Base-by-base conservation (phyloP, 2,888 invertebrate species). In the Cotesia congregata region DNA sequence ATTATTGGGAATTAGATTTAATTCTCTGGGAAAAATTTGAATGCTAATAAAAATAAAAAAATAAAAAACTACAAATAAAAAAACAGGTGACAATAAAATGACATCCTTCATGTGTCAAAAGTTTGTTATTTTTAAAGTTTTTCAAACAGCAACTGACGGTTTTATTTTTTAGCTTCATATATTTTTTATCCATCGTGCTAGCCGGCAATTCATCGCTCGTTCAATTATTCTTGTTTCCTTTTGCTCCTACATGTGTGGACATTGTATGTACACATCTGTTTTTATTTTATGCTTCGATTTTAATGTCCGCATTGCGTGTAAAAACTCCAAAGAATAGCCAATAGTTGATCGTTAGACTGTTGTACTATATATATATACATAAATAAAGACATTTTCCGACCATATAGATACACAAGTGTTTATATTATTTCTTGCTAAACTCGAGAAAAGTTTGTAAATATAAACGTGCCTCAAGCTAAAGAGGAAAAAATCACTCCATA, bases 381-480 rank as follows among this genome's bases (percentile, higher is more conserved):
- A 82, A 83, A 86, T 84, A 83, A 81, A 85, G 83, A 83, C 81
- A 82, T 83, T 82, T 82, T 77, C 79, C 81, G 80, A 38, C 65
- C 30, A 30, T 30, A 65, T 38, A 65, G 9, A 12, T 65, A 12
- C 50, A 12, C 50, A 50, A 30, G 30, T 30, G 30, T 30, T 80
- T 75, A 61, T 71, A 50, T 71, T 72, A 39, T 62, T 41, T 15
- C 40, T 41, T 68, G 12, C 12, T 12, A 2, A 50, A 12, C 9
- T 50, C 50, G 9, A 78, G 77, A 83, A 82, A 82, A 82, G 80
- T 77, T 78, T 75, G 74, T 82, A 85, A 85, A 86, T 86, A 82
- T 86, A 83, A 84, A 83, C 70, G 79, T 80, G 75, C 39, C 67
- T 20, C 17, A 67, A 38, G 67, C 67, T 20, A 67, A 67, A 50